Conservation (phyloP, 2,888 invertebrate genomes). For the Liopterus haemorrhoidalis region DNA sequence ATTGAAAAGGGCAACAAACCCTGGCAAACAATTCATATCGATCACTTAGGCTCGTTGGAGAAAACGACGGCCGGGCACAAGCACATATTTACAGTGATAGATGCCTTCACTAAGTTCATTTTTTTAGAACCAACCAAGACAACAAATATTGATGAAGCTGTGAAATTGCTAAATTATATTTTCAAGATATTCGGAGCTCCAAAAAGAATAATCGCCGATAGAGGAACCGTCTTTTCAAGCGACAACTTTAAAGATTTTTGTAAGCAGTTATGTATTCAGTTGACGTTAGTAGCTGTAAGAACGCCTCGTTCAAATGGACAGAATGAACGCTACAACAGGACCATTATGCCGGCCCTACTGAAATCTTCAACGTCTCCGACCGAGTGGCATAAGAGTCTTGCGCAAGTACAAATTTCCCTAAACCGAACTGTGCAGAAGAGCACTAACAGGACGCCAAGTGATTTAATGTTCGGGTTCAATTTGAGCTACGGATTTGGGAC, state of each 20-base stretch:
- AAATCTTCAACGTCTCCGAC: conserved; percentile 10
- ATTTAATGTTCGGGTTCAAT: conserved; percentile 11
- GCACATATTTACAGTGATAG: conserved; percentile 2
- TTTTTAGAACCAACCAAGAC: conserved; percentile 8
- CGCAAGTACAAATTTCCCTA: conserved; percentile 7
- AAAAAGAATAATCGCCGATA: conserved; percentile 9
- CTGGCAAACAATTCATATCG: too few species aligned
- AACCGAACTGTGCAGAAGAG: conserved; percentile 9
- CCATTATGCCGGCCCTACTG: conserved; percentile 16
- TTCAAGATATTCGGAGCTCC: conserved; percentile 10
- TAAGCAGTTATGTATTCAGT: conserved; percentile 2
- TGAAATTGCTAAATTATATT: conserved; percentile 1
- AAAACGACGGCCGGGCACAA: too few species aligned
- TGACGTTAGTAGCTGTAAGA: conserved; percentile 8
- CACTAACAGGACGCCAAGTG: conserved; percentile 9
- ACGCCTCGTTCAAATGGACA: conserved; percentile 15
- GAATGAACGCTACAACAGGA: conserved; percentile 15
- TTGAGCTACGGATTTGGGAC: conserved; percentile 12
- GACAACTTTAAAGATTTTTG: conserved; percentile 7
- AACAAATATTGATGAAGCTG: conserved; percentile 5
- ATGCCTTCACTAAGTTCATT: conserved; percentile 6
- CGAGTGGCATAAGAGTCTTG: conserved; percentile 11
- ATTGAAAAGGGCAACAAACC: too few species aligned
- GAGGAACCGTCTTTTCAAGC: conserved; percentile 11
- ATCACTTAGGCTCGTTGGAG: too few species aligned